A percentile compares a stretch with the other conserved stretches of the same genome.
These are phyloP conservation scores for Apamea epomidion DNA, from an alignment of 2,888 invertebrate species.

Conservation along the genomic window DNA sequence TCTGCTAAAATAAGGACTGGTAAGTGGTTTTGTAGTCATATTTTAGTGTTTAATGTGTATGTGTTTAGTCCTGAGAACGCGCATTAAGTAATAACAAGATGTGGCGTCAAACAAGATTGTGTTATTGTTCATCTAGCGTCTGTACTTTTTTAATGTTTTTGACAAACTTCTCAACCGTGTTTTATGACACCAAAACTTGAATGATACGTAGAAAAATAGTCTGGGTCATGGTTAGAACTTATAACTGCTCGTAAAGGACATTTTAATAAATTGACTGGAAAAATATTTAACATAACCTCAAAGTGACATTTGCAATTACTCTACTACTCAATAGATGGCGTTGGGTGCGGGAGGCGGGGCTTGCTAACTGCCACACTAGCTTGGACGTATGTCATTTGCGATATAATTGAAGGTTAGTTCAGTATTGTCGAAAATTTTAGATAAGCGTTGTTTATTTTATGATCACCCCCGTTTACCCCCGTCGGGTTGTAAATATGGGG, in stretches of 20 bases:
- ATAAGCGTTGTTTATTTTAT: constrained; percentile 78
- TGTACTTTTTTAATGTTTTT: constrained; percentile 68
- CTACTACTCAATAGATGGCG: constrained; percentile 76
- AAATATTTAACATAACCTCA: constrained; percentile 77
- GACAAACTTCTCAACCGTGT: constrained; percentile 40
- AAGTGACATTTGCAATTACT: constrained; percentile 67
- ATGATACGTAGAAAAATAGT: constrained; percentile 38
- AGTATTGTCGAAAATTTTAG: constrained; percentile 77
- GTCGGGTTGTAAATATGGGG: constrained; percentile 69
- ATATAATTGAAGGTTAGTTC: constrained; percentile 77
- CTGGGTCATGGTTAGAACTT: constrained; percentile 16
- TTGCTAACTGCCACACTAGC: constrained; percentile 71
- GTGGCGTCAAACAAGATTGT: constrained; percentile 46
- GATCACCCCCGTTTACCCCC: constrained; percentile 66
- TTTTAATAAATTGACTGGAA: constrained; percentile 33
- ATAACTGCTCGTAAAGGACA: neutral
- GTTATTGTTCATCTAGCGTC: constrained; percentile 69
- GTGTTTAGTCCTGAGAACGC: neutral
- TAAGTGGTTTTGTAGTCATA: constrained; percentile 73
- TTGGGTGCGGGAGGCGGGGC: constrained; percentile 73
- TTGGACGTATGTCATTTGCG: constrained; percentile 75
- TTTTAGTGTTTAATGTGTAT: constrained; percentile 29
- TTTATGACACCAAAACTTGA: constrained; percentile 7
- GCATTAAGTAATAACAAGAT: constrained; percentile 24
- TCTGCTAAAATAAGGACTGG: constrained; percentile 67